These are phyloP conservation scores for Vanacampus margaritifer DNA, from an alignment of 2,113 vertebrate species.

Conservation along the genomic window DNA sequence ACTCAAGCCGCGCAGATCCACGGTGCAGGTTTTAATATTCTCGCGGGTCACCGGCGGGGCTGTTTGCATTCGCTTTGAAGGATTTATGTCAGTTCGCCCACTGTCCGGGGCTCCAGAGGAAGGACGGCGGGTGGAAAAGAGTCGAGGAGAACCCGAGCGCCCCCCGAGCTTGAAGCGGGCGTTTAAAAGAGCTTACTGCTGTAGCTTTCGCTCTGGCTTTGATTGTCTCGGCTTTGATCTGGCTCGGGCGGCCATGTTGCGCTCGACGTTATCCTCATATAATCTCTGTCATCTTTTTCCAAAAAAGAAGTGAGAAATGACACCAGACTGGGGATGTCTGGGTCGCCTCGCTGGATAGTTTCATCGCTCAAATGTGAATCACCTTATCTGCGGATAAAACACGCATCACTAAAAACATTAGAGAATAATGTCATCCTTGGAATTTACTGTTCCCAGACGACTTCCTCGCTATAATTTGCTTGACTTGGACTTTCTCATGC, in stretches of 20 bases:
- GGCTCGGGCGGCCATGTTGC: constrained; percentile 66
- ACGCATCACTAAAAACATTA: not conserved
- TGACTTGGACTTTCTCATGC: constrained; percentile 8
- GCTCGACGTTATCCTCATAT: constrained; percentile 63
- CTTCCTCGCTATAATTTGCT: constrained; percentile 21
- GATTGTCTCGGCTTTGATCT: constrained; percentile 74
- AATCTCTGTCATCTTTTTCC: constrained; percentile 57
- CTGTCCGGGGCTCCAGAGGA: constrained; percentile 47
- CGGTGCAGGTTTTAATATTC: constrained; percentile 50
- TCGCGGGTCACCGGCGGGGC: constrained; percentile 50
- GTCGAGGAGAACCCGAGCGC: constrained; percentile 34
- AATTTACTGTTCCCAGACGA: constrained; percentile 5
- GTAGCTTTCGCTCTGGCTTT: constrained; percentile 69
- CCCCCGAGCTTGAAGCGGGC: constrained; percentile 29
- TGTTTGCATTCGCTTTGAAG: constrained; percentile 65
- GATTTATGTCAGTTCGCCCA: constrained; percentile 54
- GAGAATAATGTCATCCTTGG: constrained; percentile 23
- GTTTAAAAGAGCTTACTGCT: constrained; percentile 72
- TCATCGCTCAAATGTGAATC: constrained; percentile 30
- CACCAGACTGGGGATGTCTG: constrained; percentile 31
- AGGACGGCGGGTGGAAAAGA: constrained; percentile 57
- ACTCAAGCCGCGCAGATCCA: constrained; percentile 22
- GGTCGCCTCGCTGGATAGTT: constrained; percentile 19
- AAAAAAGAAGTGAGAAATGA: constrained; percentile 52
- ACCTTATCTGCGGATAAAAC: constrained; percentile 28